Evolutionary conservation across 2,888 invertebrate species (phyloP).

Genomic region (Perithous albicinctus): DNA sequence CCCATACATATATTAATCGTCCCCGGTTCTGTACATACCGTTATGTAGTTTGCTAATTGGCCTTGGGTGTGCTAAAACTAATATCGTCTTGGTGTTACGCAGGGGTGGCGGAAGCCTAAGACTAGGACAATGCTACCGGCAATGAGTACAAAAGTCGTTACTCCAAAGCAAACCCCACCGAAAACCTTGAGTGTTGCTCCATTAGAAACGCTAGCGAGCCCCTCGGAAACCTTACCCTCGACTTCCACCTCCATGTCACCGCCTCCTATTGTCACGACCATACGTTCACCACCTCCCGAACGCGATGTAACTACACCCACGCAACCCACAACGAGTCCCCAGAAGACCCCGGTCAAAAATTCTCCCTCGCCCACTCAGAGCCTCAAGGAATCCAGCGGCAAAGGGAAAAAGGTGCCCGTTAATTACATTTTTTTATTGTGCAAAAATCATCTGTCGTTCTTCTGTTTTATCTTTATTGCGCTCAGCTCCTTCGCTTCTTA

Average conservation of each 20-base stretch:
- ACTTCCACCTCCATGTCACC: conserved; percentile 80
- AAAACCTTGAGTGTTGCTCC: conserved; percentile 82
- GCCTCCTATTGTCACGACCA: conserved; percentile 78
- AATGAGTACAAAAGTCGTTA: conserved; percentile 85
- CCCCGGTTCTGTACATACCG: conserved; percentile 15
- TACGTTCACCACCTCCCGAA: conserved; percentile 80
- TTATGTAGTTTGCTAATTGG: conserved; percentile 46
- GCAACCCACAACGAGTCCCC: conserved; percentile 81
- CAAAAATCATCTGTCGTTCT: conserved; percentile 50
- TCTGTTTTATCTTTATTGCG: conserved; percentile 47
- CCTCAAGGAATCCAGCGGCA: conserved; percentile 84
- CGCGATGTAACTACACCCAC: conserved; percentile 80
- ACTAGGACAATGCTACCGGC: conserved; percentile 91
- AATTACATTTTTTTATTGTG: conserved; percentile 55
- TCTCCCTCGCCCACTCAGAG: conserved; percentile 84
- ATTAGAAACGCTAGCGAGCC: conserved; percentile 80
- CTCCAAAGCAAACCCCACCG: conserved; percentile 86
- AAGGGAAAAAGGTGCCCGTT: conserved; percentile 84
- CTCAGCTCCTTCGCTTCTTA: conserved; percentile 28
- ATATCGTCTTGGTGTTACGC: conserved; percentile 74
- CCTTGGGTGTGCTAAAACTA: conserved; percentile 55
- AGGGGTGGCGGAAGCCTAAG: conserved; percentile 93
- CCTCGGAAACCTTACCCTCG: conserved; percentile 81
- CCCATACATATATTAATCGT: conserved; percentile 24
- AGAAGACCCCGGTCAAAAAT: conserved; percentile 84